Conservation (phyloP, 1,140 invertebrate species). For the Fopius arisanus region DNA sequence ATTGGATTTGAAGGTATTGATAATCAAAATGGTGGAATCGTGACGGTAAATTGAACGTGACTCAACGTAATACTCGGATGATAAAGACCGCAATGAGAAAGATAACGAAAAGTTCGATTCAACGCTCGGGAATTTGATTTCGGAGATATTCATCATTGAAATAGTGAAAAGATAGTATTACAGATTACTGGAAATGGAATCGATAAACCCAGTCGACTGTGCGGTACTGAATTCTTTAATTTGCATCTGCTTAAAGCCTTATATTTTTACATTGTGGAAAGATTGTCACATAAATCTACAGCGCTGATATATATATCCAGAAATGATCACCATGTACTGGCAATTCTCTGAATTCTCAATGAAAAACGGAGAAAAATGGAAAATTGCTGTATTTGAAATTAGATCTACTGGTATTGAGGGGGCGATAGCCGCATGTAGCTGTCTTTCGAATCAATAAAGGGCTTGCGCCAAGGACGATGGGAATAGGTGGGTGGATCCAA, state of each 20-base stretch:
- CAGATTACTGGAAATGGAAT: background rate
- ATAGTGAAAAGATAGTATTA: background rate
- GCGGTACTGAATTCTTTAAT: background rate
- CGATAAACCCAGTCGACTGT: background rate
- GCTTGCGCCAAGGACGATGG: background rate
- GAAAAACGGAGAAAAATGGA: background rate
- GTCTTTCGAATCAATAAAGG: slow-evolving; percentile 5
- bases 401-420: background rate
- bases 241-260: background rate
- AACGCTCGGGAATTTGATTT: background rate
- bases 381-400: background rate
- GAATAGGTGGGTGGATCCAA: background rate
- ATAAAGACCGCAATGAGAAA: background rate
- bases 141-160: background rate
- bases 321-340: background rate
- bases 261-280: background rate
- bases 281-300: background rate
- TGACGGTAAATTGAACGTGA: background rate
- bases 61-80: background rate
- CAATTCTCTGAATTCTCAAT: background rate
- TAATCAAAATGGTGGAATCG: background rate
- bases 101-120: background rate
- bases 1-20: background rate
- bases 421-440: background rate
- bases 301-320: background rate